These are phyloP conservation scores for Liparis tanakae DNA, from an alignment of 2,797 vertebrate species.

Conservation along the genomic window DNA sequence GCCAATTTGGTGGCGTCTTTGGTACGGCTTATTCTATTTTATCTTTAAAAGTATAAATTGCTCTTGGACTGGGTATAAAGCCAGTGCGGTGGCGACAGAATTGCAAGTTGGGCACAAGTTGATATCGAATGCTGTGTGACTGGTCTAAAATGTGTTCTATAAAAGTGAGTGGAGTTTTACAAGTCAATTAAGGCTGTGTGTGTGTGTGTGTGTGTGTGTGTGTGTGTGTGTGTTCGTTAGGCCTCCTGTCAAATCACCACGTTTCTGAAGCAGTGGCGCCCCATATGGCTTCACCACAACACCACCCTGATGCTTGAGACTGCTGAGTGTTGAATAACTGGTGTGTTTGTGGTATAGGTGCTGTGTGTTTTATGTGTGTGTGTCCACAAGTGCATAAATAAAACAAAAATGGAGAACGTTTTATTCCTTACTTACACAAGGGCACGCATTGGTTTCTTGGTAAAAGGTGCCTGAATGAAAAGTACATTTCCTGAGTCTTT, in stretches of 20 bases:
- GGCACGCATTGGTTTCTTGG: constrained; percentile 47
- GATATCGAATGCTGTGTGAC: constrained; percentile 77
- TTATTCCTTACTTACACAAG: constrained; percentile 35
- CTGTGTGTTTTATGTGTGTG: constrained; percentile 51
- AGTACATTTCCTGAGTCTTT: constrained; percentile 74
- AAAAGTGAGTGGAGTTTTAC: constrained; percentile 81
- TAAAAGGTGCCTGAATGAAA: constrained; percentile 66
- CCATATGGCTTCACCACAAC: constrained; percentile 81
- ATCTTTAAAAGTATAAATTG: constrained; percentile 70
- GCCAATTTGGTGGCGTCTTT: constrained; percentile 64
- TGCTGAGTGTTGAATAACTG: constrained; percentile 68
- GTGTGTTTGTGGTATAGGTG: constrained; percentile 65
- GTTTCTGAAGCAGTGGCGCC: constrained; percentile 67
- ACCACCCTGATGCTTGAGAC: constrained; percentile 69
- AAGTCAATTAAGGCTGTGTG: constrained; percentile 81
- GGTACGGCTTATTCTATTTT: constrained; percentile 50
- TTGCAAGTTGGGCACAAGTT: constrained; percentile 77
- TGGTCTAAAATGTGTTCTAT: constrained; percentile 79
- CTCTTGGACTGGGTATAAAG: constrained; percentile 73
- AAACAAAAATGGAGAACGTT: constrained; percentile 35
- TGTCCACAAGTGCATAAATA: constrained; percentile 18
- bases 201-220: constrained; percentile 43
- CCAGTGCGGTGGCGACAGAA: constrained; percentile 67
- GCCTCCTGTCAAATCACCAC: constrained; percentile 76
- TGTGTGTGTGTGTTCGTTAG: constrained; percentile 67